These are phyloP conservation scores for Strix occidentalis DNA, from an alignment of 2,797 vertebrate species.

Conservation along the genomic window DNA sequence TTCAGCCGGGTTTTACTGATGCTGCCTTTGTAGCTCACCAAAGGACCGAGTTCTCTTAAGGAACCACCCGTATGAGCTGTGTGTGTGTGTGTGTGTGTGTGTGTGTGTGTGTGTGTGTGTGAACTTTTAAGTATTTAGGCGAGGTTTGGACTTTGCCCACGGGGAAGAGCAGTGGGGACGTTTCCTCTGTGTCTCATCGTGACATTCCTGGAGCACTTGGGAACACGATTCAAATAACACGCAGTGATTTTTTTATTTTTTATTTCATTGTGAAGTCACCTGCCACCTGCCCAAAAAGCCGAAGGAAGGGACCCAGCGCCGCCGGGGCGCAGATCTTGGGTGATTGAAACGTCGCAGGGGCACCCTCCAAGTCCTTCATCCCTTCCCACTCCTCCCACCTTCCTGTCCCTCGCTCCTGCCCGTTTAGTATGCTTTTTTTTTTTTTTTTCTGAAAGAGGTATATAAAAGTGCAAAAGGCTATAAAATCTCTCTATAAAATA, in stretches of 20 bases:
- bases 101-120: too few species aligned
- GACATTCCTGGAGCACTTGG: not conserved
- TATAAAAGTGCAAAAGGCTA: not conserved
- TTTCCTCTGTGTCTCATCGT: not conserved
- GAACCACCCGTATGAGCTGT: too few species aligned
- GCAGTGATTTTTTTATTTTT: not conserved
- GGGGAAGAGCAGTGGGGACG: not conserved
- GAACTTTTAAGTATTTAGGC: not conserved
- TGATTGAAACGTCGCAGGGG: not conserved
- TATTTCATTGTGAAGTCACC: too few species aligned
- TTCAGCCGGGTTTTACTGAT: too few species aligned
- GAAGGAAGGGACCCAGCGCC: not conserved
- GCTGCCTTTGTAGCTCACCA: too few species aligned
- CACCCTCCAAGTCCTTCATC: not conserved
- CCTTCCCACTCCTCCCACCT: not conserved
- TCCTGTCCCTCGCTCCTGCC: not conserved
- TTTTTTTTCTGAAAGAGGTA: not conserved
- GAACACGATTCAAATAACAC: not conserved
- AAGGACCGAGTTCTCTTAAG: too few species aligned
- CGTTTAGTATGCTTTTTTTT: not conserved
- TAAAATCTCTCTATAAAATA: not conserved
- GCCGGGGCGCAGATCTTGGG: not conserved
- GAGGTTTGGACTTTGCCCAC: not conserved
- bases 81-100: too few species aligned
- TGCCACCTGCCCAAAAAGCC: too few species aligned